These are phyloP conservation scores for Ophion costatus DNA, from an alignment of 2,888 invertebrate species.

Conservation along the genomic window DNA sequence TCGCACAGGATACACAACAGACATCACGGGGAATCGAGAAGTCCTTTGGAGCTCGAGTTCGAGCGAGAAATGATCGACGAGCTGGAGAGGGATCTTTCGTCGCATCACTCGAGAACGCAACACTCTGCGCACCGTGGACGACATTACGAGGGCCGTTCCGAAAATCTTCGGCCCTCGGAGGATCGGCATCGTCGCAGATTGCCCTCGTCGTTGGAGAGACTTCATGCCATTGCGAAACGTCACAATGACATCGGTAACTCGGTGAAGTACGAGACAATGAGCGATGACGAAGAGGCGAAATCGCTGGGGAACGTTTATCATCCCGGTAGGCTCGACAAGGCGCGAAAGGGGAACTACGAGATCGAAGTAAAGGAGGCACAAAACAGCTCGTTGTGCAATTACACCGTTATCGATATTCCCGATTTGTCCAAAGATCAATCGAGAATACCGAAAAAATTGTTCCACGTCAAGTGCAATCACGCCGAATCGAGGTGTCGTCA, in stretches of 20 bases:
- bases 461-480: constrained; percentile 73
- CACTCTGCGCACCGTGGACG: constrained; percentile 1
- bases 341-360: constrained; percentile 52
- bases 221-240: constrained; percentile 49
- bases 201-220: background rate
- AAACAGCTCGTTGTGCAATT: constrained; percentile 73
- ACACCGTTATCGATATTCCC: constrained; percentile 69
- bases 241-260: constrained; percentile 30
- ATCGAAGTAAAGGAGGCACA: constrained; percentile 71
- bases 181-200: constrained; percentile 4
- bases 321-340: constrained; percentile 1
- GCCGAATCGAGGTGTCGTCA: constrained; percentile 68
- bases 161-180: background rate
- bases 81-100: background rate
- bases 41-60: background rate
- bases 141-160: background rate
- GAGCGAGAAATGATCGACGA: constrained; percentile 17
- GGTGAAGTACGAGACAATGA: constrained; percentile 19
- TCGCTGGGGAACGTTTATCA: constrained; percentile 15
- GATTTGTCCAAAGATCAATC: constrained; percentile 64
- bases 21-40: constrained; percentile 5
- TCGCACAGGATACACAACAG: constrained; percentile 28
- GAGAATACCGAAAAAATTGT: constrained; percentile 67
- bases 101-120: background rate
- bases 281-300: constrained; percentile 12